Conservation (phyloP, 2,113 vertebrate species). For the Hiodon alosoides region DNA sequence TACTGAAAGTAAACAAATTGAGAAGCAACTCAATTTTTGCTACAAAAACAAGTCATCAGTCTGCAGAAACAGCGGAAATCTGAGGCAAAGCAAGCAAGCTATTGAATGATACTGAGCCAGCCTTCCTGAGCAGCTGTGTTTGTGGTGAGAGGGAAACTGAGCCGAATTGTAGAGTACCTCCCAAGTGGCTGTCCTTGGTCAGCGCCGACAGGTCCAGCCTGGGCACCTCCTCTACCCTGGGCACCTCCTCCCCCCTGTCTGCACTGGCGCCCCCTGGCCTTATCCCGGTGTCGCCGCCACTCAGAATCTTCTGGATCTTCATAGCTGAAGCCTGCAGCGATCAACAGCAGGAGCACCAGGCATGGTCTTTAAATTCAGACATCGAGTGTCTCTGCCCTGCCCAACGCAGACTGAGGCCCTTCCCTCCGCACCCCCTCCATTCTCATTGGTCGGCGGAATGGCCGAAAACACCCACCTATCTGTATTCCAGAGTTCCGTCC, state of each 20-base stretch:
- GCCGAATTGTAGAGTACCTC: conserved; percentile 61
- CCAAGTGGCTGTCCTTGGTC: conserved; percentile 77
- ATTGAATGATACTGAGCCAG: background rate
- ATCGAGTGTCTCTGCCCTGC: too few relatives aligned
- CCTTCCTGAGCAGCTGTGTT: background rate
- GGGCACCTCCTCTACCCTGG: conserved; percentile 73
- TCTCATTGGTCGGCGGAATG: too few relatives aligned
- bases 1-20: too few relatives aligned
- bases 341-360: background rate
- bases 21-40: too few relatives aligned
- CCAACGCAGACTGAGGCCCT: too few relatives aligned
- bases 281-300: conserved; percentile 58
- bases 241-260: conserved; percentile 43
- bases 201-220: conserved; percentile 77
- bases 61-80: too few relatives aligned
- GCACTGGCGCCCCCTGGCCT: conserved; percentile 55
- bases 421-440: too few relatives aligned
- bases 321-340: conserved; percentile 70
- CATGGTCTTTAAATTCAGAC: too few relatives aligned
- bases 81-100: too few relatives aligned
- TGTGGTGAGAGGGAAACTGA: background rate
- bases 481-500: too few relatives aligned
- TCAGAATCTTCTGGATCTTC: conserved; percentile 90
- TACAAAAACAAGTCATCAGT: too few relatives aligned
- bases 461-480: too few relatives aligned